phyloP scores from a whole-genome alignment of 2,888 invertebrate species.

The Cotesia congregata region DNA sequence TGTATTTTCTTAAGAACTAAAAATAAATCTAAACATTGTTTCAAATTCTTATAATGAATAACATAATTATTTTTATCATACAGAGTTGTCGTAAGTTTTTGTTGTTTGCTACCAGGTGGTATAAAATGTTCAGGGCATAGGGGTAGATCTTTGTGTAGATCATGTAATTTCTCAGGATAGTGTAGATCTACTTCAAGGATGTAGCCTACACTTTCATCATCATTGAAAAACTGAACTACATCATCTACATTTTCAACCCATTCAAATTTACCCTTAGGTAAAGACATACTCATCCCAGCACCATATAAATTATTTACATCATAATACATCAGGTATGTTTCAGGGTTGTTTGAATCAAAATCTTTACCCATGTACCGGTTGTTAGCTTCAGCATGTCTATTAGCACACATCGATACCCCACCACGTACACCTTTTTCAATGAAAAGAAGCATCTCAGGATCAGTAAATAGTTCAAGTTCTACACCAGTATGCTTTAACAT shows the following conservation, averaged over 20 bases:
- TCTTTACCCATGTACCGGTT: conserved; percentile 46
- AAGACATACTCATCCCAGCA: conserved; percentile 31
- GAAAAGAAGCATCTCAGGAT: conserved; percentile 51
- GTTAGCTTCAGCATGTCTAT: conserved; percentile 51
- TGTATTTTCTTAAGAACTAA: conserved; percentile 32
- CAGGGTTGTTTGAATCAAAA: conserved; percentile 29
- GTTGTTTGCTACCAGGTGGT: too few relatives aligned
- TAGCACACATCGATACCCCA: conserved; percentile 51
- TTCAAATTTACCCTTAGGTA: conserved; percentile 50
- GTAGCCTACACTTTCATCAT: conserved; percentile 50
- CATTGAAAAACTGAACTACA: conserved; percentile 11
- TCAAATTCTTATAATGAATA: too few relatives aligned
- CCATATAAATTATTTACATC: conserved; percentile 44
- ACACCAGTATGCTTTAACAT: conserved; percentile 44
- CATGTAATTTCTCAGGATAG: conserved; percentile 50
- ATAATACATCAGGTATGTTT: conserved; percentile 42
- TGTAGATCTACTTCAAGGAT: conserved; percentile 60
- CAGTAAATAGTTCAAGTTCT: conserved; percentile 43
- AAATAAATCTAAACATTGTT: conserved; percentile 24
- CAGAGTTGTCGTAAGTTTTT: too few relatives aligned
- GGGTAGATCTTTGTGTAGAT: conserved; percentile 59
- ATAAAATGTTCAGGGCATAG: conserved; percentile 51
- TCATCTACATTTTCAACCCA: conserved; percentile 51
- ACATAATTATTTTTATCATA: too few relatives aligned
- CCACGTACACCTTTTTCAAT: conserved; percentile 53